These are phyloP conservation scores for Sycophila sp. DNA, from an alignment of 1,140 invertebrate genomes.

Conservation along the genomic window DNA sequence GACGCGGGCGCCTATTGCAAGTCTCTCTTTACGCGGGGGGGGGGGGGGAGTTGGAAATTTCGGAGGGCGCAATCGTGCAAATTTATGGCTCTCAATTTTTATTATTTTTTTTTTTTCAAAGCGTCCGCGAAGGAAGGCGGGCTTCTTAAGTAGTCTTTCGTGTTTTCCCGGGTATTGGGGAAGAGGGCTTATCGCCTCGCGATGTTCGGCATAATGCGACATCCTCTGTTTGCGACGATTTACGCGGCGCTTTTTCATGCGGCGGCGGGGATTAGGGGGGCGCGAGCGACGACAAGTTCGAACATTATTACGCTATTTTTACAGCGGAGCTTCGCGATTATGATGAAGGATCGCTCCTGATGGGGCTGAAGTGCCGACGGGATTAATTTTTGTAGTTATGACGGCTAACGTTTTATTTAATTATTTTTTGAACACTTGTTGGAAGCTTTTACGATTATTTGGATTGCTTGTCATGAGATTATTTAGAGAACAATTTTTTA, in stretches of 20 bases:
- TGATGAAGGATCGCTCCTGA: too few species aligned
- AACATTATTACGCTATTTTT: too few species aligned
- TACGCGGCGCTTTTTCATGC: neutral
- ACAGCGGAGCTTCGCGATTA: too few species aligned
- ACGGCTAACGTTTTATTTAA: too few species aligned
- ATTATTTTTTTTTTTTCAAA: neutral
- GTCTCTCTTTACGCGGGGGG: neutral
- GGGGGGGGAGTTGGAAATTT: too few species aligned
- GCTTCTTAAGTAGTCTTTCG: slow-evolving; percentile 37
- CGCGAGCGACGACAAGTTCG: neutral
- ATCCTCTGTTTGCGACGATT: neutral
- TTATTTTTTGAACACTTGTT: too few species aligned
- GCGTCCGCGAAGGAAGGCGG: neutral
- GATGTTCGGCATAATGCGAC: neutral
- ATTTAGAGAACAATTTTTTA: too few species aligned
- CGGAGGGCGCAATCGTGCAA: slow-evolving; percentile 12
- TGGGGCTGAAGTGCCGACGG: too few species aligned
- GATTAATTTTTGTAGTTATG: too few species aligned
- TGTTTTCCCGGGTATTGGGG: slow-evolving; percentile 4
- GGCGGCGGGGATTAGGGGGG: neutral
- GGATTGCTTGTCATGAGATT: too few species aligned
- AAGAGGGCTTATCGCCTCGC: slow-evolving; percentile 9
- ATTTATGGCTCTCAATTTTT: slow-evolving; percentile 33
- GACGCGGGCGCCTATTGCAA: too few species aligned
- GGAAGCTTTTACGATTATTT: too few species aligned